A percentile compares a stretch with the other conserved stretches of the same genome.
These are phyloP conservation scores for Varanus komodoensis DNA, from an alignment of 2,113 vertebrate genomes.

Conservation along the genomic window DNA sequence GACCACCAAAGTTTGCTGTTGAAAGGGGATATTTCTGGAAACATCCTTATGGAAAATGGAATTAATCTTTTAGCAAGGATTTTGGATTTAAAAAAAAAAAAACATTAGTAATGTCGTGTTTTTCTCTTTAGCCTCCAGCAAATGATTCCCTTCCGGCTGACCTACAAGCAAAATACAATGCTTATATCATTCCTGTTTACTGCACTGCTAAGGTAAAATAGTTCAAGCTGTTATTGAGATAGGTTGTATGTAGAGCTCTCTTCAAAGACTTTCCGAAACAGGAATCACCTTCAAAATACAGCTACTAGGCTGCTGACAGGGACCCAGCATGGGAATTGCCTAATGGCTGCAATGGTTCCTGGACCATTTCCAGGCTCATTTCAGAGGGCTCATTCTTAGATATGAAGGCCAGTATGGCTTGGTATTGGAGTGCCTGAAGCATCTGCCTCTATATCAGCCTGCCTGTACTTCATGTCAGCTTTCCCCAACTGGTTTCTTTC, in stretches of 20 bases:
- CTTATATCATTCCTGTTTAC: constrained; percentile 83
- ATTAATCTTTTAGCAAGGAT: not conserved
- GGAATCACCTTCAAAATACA: not conserved
- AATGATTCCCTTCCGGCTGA: constrained; percentile 79
- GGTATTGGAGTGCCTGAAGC: not conserved
- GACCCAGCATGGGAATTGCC: not conserved
- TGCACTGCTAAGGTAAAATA: constrained; percentile 87
- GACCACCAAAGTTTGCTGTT: not conserved
- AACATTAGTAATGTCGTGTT: not conserved
- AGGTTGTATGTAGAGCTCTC: not conserved
- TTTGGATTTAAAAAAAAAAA: not conserved
- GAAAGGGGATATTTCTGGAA: not conserved
- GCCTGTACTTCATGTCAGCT: not conserved
- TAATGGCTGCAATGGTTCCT: not conserved
- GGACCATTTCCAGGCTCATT: not conserved
- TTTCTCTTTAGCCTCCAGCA: constrained; percentile 79
- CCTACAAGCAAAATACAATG: constrained; percentile 51
- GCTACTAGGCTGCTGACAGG: not conserved
- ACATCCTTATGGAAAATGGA: not conserved
- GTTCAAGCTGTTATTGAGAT: not conserved
- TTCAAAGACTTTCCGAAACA: not conserved
- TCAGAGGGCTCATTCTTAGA: not conserved
- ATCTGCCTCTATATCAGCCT: not conserved
- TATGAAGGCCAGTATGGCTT: not conserved
- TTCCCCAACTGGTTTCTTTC: too few relatives aligned